These are phyloP conservation scores for Sebastiscus albofasciatus DNA, from an alignment of 2,797 vertebrate genomes.

Conservation along the genomic window DNA sequence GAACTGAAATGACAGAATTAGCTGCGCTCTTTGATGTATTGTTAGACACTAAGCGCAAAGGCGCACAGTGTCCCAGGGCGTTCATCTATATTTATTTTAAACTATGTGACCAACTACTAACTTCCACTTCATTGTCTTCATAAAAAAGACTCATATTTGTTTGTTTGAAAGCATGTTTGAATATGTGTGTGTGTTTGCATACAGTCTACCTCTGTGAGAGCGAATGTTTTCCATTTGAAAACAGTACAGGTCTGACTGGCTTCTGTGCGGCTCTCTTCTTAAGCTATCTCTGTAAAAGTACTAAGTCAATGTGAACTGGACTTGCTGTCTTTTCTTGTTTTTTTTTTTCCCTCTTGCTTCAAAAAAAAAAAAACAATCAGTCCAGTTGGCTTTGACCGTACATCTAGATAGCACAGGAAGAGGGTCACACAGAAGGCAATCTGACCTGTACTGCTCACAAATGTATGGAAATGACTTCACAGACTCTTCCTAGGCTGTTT, in stretches of 20 bases:
- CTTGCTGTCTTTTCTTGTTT: not conserved
- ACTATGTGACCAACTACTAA: not conserved
- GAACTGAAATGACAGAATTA: not conserved
- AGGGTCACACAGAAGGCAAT: not conserved
- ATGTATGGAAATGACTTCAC: not conserved
- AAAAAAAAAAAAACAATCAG: not conserved
- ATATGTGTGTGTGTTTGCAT: not conserved
- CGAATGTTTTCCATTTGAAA: conserved; percentile 7
- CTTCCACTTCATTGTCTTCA: not conserved
- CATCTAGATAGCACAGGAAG: conserved; percentile 4
- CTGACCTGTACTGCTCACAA: not conserved
- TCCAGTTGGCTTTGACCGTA: not conserved
- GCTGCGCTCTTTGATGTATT: conserved; percentile 23
- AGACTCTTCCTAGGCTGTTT: not conserved
- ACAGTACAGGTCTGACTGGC: not conserved
- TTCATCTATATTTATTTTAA: conserved; percentile 7
- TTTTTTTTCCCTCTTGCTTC: not conserved
- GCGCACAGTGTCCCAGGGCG: not conserved
- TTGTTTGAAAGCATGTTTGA: not conserved
- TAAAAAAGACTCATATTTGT: not conserved
- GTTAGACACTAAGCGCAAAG: not conserved
- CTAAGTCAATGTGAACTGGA: conserved; percentile 9
- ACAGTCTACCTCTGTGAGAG: not conserved
- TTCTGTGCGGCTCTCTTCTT: not conserved
- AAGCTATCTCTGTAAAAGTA: conserved; percentile 1